Percentiles rank a stretch among this genome's conserved stretches.
Evolutionary conservation across 2,888 invertebrate species (phyloP).

Genomic region (Biston betularia): DNA sequence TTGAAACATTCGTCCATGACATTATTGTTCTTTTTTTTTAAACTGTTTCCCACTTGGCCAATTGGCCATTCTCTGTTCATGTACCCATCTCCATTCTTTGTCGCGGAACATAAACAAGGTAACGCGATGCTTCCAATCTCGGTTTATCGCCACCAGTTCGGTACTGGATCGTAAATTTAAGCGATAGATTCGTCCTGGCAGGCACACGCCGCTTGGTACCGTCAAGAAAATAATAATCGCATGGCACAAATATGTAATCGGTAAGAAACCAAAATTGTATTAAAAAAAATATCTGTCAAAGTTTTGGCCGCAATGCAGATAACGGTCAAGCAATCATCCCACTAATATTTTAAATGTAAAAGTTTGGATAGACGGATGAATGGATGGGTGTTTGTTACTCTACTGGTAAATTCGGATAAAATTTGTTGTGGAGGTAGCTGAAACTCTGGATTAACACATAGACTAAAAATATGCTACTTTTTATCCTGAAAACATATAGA

Average conservation of each 20-base stretch:
- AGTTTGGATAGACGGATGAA: too few species aligned
- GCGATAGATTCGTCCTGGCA: constrained; percentile 67
- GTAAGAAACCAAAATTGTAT: neutral
- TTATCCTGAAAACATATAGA: too few species aligned
- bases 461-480: too few species aligned
- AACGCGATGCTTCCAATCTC: constrained; percentile 77
- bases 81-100: constrained; percentile 23
- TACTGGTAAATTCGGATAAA: too few species aligned
- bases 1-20: too few species aligned
- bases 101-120: constrained; percentile 62
- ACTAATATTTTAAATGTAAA: neutral
- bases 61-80: constrained; percentile 11
- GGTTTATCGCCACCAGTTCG: constrained; percentile 76
- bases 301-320: neutral
- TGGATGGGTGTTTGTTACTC: too few species aligned
- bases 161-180: constrained; percentile 76
- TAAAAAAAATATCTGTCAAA: neutral
- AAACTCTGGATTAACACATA: too few species aligned
- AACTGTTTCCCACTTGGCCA: neutral
- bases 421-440: too few species aligned
- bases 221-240: neutral
- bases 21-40: neutral
- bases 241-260: neutral
- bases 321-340: too few species aligned
- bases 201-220: constrained; percentile 49